Evolutionary conservation across 2,797 vertebrate species (phyloP), one percentile per base, ranked within the genome.

Genomic region (Synanceia verrucosa): DNA sequence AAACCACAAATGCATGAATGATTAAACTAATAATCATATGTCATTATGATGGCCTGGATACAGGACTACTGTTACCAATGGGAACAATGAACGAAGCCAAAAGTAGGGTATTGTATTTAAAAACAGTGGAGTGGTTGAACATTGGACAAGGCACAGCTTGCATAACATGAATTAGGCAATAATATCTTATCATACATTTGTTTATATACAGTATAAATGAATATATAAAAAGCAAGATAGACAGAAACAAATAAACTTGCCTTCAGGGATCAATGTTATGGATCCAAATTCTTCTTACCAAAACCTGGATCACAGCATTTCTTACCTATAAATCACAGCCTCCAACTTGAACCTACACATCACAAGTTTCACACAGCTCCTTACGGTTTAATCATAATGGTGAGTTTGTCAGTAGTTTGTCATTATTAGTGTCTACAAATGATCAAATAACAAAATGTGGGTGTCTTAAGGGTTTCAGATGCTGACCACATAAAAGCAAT

Each of bases 381-480:
- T 52, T n/a, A 5, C 12, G n/a, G 37, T 51, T 18, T 16, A 50
- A 62, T 36, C 21, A 21, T 4, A 44, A 46, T 51, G 44, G 36
- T 5, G 23, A 4, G 4, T 10, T 1, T 6, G n/a, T n/a, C n/a
- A n/a, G n/a, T 34, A 41, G 39, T 7, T 59, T 23, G 55, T 61
- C 59, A 61, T 28, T 44, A 39, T 58, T 21, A 52, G 4, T n/a
- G 36, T n/a, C 6, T 65, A 48, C 24, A 33, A 52, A 65, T 60
- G 26, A 65, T 58, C 29, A 55, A 62, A 73, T 52, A 57, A 53
- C 63, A 68, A 51, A 63, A 48, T 24, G 21, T 28, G 36, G 6
- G 2, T 60, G 43, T 33, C 46, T 65, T 21, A 34, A 44, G 48
- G 33, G 43, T 70, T 48, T 44, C 59, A 59, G 46, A 50, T 9